Percentiles rank a stretch among this genome's conserved stretches.
Conservation (phyloP, 2,888 invertebrate species). For the Morpho deidamia region DNA sequence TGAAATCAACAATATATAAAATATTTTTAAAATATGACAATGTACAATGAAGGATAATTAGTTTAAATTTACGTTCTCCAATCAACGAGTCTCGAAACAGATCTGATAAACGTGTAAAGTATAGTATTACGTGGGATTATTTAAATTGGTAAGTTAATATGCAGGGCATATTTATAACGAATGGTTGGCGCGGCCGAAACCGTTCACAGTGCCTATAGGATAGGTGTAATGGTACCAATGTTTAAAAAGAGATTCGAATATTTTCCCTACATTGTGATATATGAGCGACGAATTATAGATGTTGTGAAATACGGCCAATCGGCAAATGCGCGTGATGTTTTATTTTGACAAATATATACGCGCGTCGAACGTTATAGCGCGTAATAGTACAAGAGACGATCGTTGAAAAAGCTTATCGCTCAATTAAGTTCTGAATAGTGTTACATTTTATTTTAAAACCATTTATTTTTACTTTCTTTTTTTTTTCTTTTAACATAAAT, state of each 20-base stretch:
- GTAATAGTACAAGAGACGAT: neutral
- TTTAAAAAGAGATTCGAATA: constrained; percentile 19
- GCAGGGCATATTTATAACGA: constrained; percentile 23
- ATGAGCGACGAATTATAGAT: constrained; percentile 20
- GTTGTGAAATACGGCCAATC: constrained; percentile 9
- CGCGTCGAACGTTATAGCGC: neutral
- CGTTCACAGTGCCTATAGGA: constrained; percentile 22
- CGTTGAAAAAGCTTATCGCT: neutral
- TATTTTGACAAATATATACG: neutral
- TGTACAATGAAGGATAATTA: neutral
- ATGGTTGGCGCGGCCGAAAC: constrained; percentile 9
- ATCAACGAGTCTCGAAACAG: constrained; percentile 9
- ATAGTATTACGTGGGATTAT: constrained; percentile 6
- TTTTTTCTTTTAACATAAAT: too few species aligned
- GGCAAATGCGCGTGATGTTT: neutral
- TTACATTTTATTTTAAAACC: too few species aligned
- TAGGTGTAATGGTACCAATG: constrained; percentile 21
- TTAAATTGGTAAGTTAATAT: constrained; percentile 18
- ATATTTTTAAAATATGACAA: neutral
- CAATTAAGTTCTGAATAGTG: too few species aligned
- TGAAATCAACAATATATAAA: neutral
- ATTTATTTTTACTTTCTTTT: too few species aligned
- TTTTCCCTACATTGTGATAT: constrained; percentile 27
- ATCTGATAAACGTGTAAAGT: constrained; percentile 14
- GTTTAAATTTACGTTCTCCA: constrained; percentile 18